Conservation (phyloP, 2,888 invertebrate species). For the Yponomeuta plumbellus region DNA sequence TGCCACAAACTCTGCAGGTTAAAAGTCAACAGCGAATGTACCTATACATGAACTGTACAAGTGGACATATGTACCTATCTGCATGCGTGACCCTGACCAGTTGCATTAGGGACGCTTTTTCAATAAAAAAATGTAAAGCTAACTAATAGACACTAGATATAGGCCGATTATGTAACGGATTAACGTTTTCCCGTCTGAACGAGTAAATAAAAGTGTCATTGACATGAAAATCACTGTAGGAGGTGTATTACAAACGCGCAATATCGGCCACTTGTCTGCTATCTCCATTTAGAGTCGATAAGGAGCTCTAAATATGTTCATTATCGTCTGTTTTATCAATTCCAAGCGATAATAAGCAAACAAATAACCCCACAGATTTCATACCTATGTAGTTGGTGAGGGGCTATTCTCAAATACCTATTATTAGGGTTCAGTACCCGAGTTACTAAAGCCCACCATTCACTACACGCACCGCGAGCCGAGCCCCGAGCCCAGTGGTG, state of each 20-base stretch:
- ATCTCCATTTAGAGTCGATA: background rate
- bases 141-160: too few species aligned
- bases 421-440: too few species aligned
- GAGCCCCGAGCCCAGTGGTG: too few species aligned
- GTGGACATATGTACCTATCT: too few species aligned
- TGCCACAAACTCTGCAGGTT: too few species aligned
- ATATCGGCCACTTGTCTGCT: background rate
- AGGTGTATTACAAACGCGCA: background rate
- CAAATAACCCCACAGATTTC: background rate
- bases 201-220: background rate
- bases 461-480: too few species aligned
- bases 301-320: background rate
- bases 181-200: background rate
- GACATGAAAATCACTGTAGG: background rate
- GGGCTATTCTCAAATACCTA: background rate
- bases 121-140: too few species aligned
- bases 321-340: constrained; percentile 1
- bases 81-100: too few species aligned
- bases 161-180: background rate
- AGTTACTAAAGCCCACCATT: too few species aligned
- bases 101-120: too few species aligned
- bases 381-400: background rate
- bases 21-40: too few species aligned
- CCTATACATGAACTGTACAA: too few species aligned
- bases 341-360: background rate